These are phyloP conservation scores for Agonum fuliginosum DNA, from an alignment of 2,888 invertebrate genomes.

Conservation along the genomic window DNA sequence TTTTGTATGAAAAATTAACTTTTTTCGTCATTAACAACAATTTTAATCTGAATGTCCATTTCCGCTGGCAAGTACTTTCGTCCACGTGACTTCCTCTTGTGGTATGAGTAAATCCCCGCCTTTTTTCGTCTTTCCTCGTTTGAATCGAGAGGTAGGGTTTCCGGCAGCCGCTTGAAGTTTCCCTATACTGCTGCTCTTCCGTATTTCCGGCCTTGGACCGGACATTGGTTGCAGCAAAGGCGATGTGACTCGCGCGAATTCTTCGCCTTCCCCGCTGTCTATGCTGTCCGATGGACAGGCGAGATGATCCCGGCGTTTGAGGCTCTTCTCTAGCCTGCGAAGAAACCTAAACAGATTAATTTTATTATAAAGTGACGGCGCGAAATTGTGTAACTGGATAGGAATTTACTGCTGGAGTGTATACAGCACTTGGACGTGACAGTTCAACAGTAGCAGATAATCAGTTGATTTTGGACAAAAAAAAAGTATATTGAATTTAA, in stretches of 20 bases:
- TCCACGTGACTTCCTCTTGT: conserved; percentile 68
- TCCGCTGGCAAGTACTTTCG: conserved; percentile 67
- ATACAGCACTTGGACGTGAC: too few species aligned
- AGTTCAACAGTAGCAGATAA: neutral
- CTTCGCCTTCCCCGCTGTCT: conserved; percentile 76
- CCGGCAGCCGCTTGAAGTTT: conserved; percentile 66
- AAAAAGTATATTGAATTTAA: too few species aligned
- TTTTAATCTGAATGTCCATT: conserved; percentile 70
- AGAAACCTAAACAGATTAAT: conserved; percentile 77
- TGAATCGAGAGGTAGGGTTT: conserved; percentile 63
- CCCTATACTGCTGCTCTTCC: conserved; percentile 71
- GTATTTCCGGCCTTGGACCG: conserved; percentile 68
- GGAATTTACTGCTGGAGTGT: too few species aligned
- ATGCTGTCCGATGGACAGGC: conserved; percentile 74
- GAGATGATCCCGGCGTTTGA: conserved; percentile 80
- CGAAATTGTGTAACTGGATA: too few species aligned
- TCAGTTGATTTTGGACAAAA: too few species aligned
- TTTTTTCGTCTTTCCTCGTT: conserved; percentile 67
- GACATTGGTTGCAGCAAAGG: conserved; percentile 75
- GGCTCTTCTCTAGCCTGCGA: conserved; percentile 81
- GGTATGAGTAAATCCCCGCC: conserved; percentile 67
- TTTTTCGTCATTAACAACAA: conserved; percentile 12
- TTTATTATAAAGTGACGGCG: neutral
- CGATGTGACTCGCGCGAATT: conserved; percentile 80
- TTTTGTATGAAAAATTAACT: conserved; percentile 1